Conservation (phyloP, 2,888 invertebrate species). For the Spilosoma lubricipeda region DNA sequence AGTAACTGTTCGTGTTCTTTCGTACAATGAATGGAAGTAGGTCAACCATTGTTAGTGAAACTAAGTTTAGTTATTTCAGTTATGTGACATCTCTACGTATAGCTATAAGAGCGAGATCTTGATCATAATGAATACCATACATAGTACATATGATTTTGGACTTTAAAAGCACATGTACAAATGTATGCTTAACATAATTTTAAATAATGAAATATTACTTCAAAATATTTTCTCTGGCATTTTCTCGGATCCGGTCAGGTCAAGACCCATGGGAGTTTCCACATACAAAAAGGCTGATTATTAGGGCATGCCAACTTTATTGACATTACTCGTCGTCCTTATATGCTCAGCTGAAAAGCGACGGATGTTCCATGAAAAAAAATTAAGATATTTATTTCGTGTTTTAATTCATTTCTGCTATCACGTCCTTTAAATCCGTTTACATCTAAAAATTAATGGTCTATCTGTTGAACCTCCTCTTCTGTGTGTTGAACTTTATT, state of each 20-base stretch:
- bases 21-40: constrained; percentile 43
- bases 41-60: constrained; percentile 49
- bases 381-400: neutral
- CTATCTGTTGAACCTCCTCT: no score
- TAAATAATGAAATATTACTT: neutral
- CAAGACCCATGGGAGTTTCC: neutral
- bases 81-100: constrained; percentile 16
- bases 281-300: neutral
- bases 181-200: neutral
- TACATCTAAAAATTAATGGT: no score
- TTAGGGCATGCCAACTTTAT: neutral
- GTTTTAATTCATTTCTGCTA: no score
- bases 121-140: neutral
- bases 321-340: neutral
- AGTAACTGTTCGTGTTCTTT: constrained; percentile 29
- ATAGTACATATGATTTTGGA: no score
- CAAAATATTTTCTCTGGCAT: neutral
- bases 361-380: neutral
- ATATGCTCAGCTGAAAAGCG: neutral
- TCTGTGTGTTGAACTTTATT: no score
- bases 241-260: neutral
- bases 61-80: constrained; percentile 44
- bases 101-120: neutral
- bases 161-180: neutral
- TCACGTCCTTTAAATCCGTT: no score